Conservation (phyloP, 1,140 invertebrate genomes). For the Danaus melanippus region DNA sequence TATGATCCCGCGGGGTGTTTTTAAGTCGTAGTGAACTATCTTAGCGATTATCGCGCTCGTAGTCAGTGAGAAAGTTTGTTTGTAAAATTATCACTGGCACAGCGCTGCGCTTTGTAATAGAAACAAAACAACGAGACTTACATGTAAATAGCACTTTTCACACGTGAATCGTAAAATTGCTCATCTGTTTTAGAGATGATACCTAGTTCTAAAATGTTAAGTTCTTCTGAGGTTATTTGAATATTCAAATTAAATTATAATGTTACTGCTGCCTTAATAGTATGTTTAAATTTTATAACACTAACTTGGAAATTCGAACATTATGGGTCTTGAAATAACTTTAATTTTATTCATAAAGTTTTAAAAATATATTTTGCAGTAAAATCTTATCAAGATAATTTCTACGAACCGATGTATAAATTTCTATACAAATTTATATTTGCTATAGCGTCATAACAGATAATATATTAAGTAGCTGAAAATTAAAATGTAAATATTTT, state of each 20-base stretch:
- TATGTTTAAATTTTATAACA: no score
- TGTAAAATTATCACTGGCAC: slow-evolving; percentile 17
- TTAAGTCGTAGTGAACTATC: slow-evolving; percentile 25
- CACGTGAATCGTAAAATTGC: slow-evolving; percentile 8
- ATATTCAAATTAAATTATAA: no score
- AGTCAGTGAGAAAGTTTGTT: slow-evolving; percentile 20
- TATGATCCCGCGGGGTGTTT: slow-evolving; percentile 22
- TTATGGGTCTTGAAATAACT: no score
- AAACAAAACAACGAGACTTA: slow-evolving; percentile 13
- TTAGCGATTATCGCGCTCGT: slow-evolving; percentile 15
- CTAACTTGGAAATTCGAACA: no score
- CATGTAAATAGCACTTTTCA: slow-evolving; percentile 20
- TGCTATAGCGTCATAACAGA: slow-evolving; percentile 6
- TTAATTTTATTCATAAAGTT: no score
- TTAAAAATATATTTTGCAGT: no score
- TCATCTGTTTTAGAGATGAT: no score
- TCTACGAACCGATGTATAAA: neutral
- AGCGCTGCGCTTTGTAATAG: slow-evolving; percentile 17
- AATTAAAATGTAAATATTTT: neutral
- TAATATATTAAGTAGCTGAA: slow-evolving; percentile 5
- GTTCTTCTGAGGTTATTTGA: no score
- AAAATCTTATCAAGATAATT: neutral
- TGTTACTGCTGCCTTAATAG: no score
- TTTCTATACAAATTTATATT: neutral
- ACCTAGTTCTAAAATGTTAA: no score